Conservation (phyloP, 2,797 vertebrate species). For the Pseudotriccus pelzelni region DNA sequence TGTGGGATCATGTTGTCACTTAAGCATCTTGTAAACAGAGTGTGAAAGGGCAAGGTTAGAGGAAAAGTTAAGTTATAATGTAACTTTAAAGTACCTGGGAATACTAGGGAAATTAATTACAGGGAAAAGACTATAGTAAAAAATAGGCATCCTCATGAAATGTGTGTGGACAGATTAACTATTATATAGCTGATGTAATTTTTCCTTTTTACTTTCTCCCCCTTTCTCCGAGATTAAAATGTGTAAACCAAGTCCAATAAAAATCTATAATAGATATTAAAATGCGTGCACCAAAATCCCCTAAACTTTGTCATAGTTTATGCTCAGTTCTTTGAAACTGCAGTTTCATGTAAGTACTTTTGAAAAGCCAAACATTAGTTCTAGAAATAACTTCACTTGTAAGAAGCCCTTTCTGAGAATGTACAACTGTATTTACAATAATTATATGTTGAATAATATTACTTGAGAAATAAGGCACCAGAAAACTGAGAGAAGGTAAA, state of each 20-base stretch:
- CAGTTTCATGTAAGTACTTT: not conserved
- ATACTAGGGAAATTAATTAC: not conserved
- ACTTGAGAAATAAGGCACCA: not conserved
- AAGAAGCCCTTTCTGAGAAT: not conserved
- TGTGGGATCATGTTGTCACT: not conserved
- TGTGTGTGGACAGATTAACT: fast-evolving
- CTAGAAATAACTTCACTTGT: not conserved
- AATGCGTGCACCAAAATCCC: not conserved
- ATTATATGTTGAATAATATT: not conserved
- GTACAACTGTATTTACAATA: not conserved
- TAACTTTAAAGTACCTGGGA: not conserved
- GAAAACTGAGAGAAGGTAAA: not conserved
- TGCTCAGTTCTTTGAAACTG: not conserved
- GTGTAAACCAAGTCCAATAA: not conserved
- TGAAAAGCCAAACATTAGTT: not conserved
- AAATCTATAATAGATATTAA: not conserved
- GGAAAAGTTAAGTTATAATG: not conserved
- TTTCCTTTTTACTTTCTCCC: not conserved
- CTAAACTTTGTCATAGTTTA: not conserved
- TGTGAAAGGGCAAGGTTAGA: not conserved
- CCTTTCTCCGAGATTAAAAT: not conserved
- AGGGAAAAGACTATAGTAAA: not conserved
- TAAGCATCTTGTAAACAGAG: not conserved
- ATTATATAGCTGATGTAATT: not conserved
- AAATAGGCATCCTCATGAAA: not conserved